These are phyloP conservation scores for Eurytoma californica DNA, from an alignment of 2,888 invertebrate species.

Conservation along the genomic window DNA sequence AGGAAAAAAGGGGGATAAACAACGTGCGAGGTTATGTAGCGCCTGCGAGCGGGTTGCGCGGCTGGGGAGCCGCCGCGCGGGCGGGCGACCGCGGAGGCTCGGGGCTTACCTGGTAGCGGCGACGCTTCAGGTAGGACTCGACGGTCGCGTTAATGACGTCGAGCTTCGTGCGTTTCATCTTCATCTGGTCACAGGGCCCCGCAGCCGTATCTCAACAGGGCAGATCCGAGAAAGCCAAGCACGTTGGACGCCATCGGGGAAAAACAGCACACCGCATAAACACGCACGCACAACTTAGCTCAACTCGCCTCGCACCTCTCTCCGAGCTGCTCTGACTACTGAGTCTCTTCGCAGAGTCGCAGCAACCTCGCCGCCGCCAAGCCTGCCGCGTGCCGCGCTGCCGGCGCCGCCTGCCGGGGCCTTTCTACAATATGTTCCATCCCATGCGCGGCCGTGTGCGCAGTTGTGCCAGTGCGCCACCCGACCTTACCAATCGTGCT, in stretches of 20 bases:
- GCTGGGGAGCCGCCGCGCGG: neutral
- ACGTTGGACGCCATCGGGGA: slow-evolving; percentile 52
- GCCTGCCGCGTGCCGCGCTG: too few relatives aligned
- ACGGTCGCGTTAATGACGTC: slow-evolving; percentile 82
- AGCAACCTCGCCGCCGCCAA: too few relatives aligned
- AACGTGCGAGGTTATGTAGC: slow-evolving; percentile 63
- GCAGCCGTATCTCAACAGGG: neutral
- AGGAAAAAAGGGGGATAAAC: slow-evolving; percentile 57
- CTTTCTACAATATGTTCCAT: too few relatives aligned
- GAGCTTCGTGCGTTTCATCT: slow-evolving; percentile 81
- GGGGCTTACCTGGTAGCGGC: slow-evolving; percentile 80
- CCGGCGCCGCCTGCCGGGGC: too few relatives aligned
- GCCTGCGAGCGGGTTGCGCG: neutral
- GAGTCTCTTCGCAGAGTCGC: too few relatives aligned
- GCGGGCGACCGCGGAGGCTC: neutral
- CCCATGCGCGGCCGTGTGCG: too few relatives aligned
- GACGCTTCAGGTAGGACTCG: slow-evolving; percentile 82
- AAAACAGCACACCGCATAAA: neutral
- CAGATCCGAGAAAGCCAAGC: slow-evolving; percentile 23
- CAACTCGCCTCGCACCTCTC: too few relatives aligned
- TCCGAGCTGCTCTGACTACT: too few relatives aligned
- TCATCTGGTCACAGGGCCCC: slow-evolving; percentile 64
- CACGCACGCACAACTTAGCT: too few relatives aligned
- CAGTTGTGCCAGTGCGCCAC: too few relatives aligned
- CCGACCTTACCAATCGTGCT: too few relatives aligned